Conservation (phyloP, 2,888 invertebrate species). For the Standfussiana lucernea region DNA sequence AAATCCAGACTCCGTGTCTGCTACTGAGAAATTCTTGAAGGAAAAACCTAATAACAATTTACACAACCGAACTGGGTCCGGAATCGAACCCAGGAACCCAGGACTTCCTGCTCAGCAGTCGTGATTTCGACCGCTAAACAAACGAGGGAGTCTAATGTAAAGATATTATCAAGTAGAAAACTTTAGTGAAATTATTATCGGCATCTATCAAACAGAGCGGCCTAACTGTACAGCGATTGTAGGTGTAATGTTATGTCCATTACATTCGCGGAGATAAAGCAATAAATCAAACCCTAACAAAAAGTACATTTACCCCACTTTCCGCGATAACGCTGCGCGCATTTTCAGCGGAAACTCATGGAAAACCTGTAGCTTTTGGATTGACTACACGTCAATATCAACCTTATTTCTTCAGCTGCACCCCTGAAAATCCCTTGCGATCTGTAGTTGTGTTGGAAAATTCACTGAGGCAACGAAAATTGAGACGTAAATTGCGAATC, state of each 20-base stretch:
- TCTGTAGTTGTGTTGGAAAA: constrained; percentile 54
- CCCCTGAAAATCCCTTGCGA: constrained; percentile 31
- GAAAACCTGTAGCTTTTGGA: constrained; percentile 87
- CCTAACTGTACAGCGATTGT: background rate
- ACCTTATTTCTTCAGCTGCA: constrained; percentile 24
- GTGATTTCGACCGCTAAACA: no score
- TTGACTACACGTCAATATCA: constrained; percentile 42
- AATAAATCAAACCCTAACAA: constrained; percentile 44
- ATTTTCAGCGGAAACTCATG: constrained; percentile 86
- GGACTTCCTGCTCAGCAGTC: no score
- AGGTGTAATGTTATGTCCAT: background rate
- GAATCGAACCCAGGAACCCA: no score
- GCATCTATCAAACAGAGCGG: background rate
- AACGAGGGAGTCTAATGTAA: no score
- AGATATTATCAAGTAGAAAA: background rate
- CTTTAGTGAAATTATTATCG: background rate
- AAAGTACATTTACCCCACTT: constrained; percentile 70
- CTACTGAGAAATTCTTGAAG: no score
- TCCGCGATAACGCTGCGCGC: constrained; percentile 70
- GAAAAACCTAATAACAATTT: no score
- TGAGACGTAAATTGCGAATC: fast-evolving
- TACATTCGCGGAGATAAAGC: background rate
- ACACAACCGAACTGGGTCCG: no score
- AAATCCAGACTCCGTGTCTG: no score
- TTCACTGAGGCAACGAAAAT: constrained; percentile 25